These are phyloP conservation scores for Mycogona germanica DNA, from an alignment of 2,888 invertebrate species.

Conservation along the genomic window DNA sequence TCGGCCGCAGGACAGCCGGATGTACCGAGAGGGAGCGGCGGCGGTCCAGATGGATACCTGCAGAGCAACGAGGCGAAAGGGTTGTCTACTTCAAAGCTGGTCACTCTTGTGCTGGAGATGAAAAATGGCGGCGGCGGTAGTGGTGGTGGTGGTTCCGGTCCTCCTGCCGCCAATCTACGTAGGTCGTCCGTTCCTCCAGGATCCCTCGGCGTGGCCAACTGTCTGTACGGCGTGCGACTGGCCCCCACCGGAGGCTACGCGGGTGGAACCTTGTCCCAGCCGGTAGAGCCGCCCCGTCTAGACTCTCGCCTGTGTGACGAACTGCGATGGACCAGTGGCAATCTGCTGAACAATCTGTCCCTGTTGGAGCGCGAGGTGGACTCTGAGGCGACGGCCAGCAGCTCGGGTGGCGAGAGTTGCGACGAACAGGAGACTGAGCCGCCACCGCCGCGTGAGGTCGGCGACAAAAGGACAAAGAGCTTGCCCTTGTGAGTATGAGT, in stretches of 20 bases:
- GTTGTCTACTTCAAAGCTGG: constrained; percentile 42
- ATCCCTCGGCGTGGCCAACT: not conserved
- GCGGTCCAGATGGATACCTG: too few relatives aligned
- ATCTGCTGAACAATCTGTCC: constrained; percentile 56
- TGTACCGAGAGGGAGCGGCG: constrained; percentile 2
- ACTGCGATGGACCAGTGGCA: constrained; percentile 50
- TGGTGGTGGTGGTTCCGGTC: constrained; percentile 22
- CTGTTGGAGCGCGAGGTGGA: constrained; percentile 65
- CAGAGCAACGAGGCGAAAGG: constrained; percentile 34
- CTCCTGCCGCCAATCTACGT: not conserved
- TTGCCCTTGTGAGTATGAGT: constrained; percentile 50
- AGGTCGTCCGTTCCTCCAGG: not conserved
- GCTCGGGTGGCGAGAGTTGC: constrained; percentile 87
- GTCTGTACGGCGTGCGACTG: constrained; percentile 18
- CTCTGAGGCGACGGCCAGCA: constrained; percentile 86
- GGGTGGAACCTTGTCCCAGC: constrained; percentile 9
- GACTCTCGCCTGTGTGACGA: constrained; percentile 37
- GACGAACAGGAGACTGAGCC: too few relatives aligned
- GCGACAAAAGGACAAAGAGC: constrained; percentile 15
- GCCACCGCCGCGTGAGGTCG: constrained; percentile 27
- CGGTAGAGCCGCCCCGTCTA: constrained; percentile 23
- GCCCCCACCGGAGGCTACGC: constrained; percentile 17
- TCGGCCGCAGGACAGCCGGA: constrained; percentile 7
- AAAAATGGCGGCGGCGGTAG: constrained; percentile 34
- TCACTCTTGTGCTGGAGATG: constrained; percentile 43